Evolutionary conservation across 2,888 invertebrate genomes (phyloP), one percentile per base, ranked within the genome.

Genomic region (Drosophila conformis): DNA sequence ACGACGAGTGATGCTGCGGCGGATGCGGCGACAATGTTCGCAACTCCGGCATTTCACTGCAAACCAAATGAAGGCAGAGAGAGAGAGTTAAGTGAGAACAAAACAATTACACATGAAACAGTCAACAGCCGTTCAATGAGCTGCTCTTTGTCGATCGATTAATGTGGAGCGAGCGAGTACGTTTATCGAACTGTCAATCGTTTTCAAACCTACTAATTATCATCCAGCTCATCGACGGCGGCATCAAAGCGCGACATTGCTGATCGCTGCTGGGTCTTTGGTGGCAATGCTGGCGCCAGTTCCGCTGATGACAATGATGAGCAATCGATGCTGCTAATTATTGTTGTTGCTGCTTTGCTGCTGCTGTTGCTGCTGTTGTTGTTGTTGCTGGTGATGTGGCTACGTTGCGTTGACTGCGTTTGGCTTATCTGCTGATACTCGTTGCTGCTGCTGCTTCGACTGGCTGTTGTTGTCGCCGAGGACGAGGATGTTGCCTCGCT

Each of bases 241-340:
- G 96, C 96, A 93, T 96, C 96, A 90, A 96, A 96, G 69, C 96
- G 96, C 40, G 96, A 51, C 8, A 64, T 42, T 31, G 46, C 33
- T 3, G 38, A 42, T 10, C 78, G 78, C 11, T 61, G 60, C 21
- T 77, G 73, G n/a, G 71, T 73, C 56, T 86, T 86, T 6, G 89
- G 89, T 27, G 89, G 89, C 77, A 86, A 27, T 40, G 86, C 89
- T 7, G 86, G 89, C 27, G 85, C 87, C 60, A 77, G 21, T 15
- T 87, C 84, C 2, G 71, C 63, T 8, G 78, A 63, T 4, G 78
- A 72, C 13, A 75, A 67, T 7, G 81, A 72, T 11, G 69, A 57
- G 57, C 70, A 64, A 46, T 67, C 68, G 35, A 56, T 72, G 52
- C 63, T 36, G 25, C 54, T 27, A 38, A n/a, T 27, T 10, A 64